Percentiles rank a stretch among this genome's conserved stretches.
These are phyloP conservation scores for Equus przewalskii DNA, from an alignment of 2,113 vertebrate genomes.

Conservation along the genomic window DNA sequence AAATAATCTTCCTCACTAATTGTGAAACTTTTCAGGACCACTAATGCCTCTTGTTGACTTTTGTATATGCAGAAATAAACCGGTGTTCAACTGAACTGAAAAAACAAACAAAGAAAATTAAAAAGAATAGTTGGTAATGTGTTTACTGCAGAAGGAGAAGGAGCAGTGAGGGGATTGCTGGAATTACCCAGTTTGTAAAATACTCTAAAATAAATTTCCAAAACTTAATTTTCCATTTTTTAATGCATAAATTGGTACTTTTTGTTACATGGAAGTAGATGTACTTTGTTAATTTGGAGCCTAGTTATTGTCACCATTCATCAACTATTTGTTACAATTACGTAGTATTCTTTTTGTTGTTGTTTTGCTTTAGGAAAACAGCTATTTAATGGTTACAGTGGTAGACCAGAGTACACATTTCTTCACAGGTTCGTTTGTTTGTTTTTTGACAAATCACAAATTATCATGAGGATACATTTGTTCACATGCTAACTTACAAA, in stretches of 20 bases:
- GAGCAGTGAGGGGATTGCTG: not conserved
- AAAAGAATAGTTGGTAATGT: not conserved
- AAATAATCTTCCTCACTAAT: not conserved
- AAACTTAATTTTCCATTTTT: slow-evolving; percentile 28
- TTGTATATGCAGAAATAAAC: not conserved
- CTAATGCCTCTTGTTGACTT: not conserved
- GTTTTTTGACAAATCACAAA: not conserved
- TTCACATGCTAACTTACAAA: slow-evolving; percentile 52
- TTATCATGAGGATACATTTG: not conserved
- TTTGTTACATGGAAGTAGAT: not conserved
- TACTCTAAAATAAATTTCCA: not conserved
- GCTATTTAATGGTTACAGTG: not conserved
- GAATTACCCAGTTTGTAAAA: not conserved
- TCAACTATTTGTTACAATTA: slow-evolving; percentile 9
- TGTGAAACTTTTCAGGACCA: not conserved
- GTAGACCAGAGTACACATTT: not conserved
- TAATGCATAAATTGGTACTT: not conserved
- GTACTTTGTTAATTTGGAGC: not conserved
- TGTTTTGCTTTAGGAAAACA: slow-evolving; percentile 43
- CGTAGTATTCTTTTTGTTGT: not conserved
- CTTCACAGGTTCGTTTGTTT: not conserved
- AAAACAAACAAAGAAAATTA: not conserved
- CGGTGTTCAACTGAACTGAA: not conserved
- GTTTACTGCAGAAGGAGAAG: not conserved
- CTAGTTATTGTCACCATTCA: not conserved